phyloP scores from a whole-genome alignment of 2,113 vertebrate genomes.

The Psittacus erithacus region DNA sequence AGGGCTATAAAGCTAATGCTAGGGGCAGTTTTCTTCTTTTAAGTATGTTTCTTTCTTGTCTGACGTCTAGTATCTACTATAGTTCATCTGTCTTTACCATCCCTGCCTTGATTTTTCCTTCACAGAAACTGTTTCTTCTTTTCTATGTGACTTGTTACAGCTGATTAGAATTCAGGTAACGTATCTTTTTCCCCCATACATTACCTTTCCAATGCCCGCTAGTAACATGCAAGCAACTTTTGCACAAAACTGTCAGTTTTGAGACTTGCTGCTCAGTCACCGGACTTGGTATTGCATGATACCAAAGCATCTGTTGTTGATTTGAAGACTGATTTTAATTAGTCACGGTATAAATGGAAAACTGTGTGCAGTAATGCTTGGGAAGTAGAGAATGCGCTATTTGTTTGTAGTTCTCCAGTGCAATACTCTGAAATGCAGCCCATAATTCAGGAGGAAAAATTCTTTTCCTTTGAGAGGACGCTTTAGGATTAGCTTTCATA shows the following conservation, averaged over 20 bases:
- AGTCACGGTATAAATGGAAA: slow-evolving; percentile 68
- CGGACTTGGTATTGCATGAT: background rate
- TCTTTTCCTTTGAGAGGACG: slow-evolving; percentile 43
- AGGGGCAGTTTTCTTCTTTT: background rate
- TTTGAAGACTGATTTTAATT: slow-evolving; percentile 69
- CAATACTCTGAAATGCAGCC: slow-evolving; percentile 28
- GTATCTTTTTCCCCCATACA: background rate
- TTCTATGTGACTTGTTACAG: background rate
- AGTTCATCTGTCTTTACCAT: background rate
- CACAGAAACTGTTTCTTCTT: background rate
- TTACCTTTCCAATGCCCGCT: background rate
- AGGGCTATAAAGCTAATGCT: background rate
- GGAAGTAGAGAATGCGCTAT: slow-evolving; percentile 40
- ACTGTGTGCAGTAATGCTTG: slow-evolving; percentile 12
- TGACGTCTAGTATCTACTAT: background rate
- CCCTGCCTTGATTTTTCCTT: background rate
- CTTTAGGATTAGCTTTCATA: slow-evolving; percentile 15
- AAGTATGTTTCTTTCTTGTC: background rate
- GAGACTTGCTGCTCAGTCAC: background rate
- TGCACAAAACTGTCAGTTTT: slow-evolving; percentile 9
- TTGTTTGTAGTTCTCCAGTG: slow-evolving; percentile 34
- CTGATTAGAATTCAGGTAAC: background rate
- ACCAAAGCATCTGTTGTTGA: slow-evolving; percentile 57
- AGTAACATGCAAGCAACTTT: background rate
- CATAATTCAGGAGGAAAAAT: background rate